Evolutionary conservation across 2,113 vertebrate genomes (phyloP), one percentile per base, ranked within the genome.

Genomic region (Natator depressus): DNA sequence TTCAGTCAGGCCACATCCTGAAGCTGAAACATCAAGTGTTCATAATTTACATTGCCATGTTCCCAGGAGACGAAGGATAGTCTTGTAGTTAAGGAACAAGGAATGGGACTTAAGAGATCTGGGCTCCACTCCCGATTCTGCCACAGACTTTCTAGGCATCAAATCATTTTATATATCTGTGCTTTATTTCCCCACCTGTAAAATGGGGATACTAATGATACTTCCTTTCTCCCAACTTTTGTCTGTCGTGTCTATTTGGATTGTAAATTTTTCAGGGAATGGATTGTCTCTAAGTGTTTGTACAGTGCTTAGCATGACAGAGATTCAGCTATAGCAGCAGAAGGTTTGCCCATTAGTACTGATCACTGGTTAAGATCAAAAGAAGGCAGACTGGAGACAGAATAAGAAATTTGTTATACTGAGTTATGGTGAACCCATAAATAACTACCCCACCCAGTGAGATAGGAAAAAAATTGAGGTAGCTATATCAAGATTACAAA

Each of bases 1-100:
- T 9, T 46, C 65, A 80, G 88, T 87, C 92, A 85, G 62, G 85
- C 84, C 75, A 72, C n/a, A 38, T 72, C 35, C 20, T 38, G 65
- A 38, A 38, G 20, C 31, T 38, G 20, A 72, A 72, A 20, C 16
- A 16, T 72, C n/a, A 17, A 72, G 35, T 22, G 31, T 38, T 38
- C 3, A 0, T 80, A 84, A 80, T 81, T 92, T 87, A 35, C 3
- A 2, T 94, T 85, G 78, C 91, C 93, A 91, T 62, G 78, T 38
- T 72, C n/a, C n/a, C 90, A 93, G 89, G n/a, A 57, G 91, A 94
- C 76, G 85, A 90, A 47, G 80, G 72, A 89, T 31, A 82, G 35
- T 38, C 65, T n/a, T 72, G 65, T 16, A 7, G n/a, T 35, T 38
- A 72, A 72, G 20, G 65, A n/a, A 38, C 6, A 72, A n/a, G 5